phyloP scores from a whole-genome alignment of 2,113 vertebrate species.

The Prochilodus magdalenae region DNA sequence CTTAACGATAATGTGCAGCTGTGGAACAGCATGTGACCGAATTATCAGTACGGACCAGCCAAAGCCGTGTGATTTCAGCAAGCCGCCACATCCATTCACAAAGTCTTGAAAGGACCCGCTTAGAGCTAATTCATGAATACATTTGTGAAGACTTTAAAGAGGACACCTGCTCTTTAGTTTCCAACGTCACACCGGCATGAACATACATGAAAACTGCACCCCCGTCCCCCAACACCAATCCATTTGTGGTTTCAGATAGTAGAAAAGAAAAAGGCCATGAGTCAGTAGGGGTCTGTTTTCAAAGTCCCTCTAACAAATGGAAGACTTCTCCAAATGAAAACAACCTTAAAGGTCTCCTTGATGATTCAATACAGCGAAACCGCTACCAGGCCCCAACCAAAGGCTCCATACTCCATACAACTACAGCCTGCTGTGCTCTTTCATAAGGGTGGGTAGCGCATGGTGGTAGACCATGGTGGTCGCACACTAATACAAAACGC shows the following conservation, averaged over 20 bases:
- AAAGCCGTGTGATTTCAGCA: neutral
- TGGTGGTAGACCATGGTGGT: neutral
- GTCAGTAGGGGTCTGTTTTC: neutral
- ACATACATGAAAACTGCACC: neutral
- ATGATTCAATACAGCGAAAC: neutral
- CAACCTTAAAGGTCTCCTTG: neutral
- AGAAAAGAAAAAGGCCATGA: neutral
- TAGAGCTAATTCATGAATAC: neutral
- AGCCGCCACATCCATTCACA: neutral
- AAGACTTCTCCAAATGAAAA: neutral
- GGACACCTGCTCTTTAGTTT: neutral
- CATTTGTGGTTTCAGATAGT: neutral
- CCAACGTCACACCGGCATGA: neutral
- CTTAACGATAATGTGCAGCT: slow-evolving; percentile 69
- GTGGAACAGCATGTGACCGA: slow-evolving; percentile 53
- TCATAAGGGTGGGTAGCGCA: neutral
- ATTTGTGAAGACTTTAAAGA: neutral
- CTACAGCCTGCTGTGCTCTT: neutral
- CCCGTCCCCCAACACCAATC: no score
- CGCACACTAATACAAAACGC: slow-evolving; percentile 44
- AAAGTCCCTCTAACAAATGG: slow-evolving; percentile 1
- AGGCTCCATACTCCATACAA: neutral
- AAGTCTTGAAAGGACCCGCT: neutral
- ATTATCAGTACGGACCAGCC: neutral
- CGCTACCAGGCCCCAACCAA: neutral